phyloP scores from a whole-genome alignment of 1,140 invertebrate species.

The Brachionus rubens region DNA sequence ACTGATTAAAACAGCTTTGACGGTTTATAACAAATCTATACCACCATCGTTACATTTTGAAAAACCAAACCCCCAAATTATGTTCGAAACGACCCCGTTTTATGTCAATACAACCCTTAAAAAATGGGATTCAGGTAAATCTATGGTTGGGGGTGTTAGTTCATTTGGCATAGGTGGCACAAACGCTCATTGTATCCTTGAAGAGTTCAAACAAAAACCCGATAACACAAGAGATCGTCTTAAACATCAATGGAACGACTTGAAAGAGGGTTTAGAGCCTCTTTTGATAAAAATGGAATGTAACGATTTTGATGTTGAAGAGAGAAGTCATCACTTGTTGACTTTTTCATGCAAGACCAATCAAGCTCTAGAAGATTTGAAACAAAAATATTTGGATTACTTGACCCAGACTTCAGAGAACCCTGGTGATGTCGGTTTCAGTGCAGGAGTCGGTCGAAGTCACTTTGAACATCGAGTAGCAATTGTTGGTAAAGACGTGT shows the following conservation, averaged over 20 bases:
- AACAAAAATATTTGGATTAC: neutral
- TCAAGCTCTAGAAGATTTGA: neutral
- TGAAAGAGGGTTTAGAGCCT: neutral
- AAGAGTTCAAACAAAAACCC: neutral
- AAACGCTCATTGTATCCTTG: neutral
- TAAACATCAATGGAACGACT: neutral
- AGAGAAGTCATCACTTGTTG: neutral
- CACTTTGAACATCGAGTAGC: neutral
- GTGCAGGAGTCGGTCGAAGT: neutral
- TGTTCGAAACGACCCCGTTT: neutral
- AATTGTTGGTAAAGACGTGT: neutral
- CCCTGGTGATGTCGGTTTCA: neutral
- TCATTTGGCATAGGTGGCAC: conserved; percentile 9
- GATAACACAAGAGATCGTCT: neutral
- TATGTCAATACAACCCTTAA: neutral
- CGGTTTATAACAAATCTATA: neutral
- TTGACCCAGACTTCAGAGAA: neutral
- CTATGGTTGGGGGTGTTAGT: neutral
- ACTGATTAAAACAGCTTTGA: conserved; percentile 14
- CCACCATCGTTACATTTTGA: neutral
- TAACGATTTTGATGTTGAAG: neutral
- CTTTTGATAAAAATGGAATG: neutral
- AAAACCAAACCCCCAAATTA: neutral
- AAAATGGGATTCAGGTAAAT: neutral
- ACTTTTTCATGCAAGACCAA: neutral